Conservation (phyloP, 2,888 invertebrate genomes). For the Drosophila meridiana region DNA sequence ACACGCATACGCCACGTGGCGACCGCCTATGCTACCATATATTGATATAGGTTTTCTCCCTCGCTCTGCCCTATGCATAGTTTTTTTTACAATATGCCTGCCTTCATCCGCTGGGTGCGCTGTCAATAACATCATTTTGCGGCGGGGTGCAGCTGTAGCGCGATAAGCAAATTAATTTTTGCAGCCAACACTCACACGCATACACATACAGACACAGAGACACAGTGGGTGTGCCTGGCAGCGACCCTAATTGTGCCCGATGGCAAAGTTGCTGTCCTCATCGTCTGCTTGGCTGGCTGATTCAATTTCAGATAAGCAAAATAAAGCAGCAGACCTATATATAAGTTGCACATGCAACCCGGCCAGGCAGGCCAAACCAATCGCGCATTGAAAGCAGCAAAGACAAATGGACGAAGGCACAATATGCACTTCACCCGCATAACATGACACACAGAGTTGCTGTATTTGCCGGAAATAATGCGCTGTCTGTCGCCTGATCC, state of each 20-base stretch:
- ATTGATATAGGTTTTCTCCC: background rate
- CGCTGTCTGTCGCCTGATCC: slow-evolving; percentile 56
- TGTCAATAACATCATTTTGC: slow-evolving; percentile 76
- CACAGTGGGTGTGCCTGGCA: slow-evolving; percentile 19
- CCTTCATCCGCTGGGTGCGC: slow-evolving; percentile 27
- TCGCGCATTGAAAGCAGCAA: slow-evolving; percentile 38
- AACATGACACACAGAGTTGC: slow-evolving; percentile 37
- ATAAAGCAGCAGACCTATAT: slow-evolving; percentile 70
- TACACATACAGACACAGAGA: background rate
- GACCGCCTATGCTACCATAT: slow-evolving; percentile 3
- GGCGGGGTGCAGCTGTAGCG: slow-evolving; percentile 72
- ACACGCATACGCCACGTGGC: slow-evolving; percentile 77
- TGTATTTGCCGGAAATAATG: slow-evolving; percentile 65
- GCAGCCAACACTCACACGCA: slow-evolving; percentile 17
- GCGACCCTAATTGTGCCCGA: slow-evolving; percentile 75
- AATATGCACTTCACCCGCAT: slow-evolving; percentile 77
- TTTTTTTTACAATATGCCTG: slow-evolving; percentile 35
- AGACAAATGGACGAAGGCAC: slow-evolving; percentile 75
- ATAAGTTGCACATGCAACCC: slow-evolving; percentile 66
- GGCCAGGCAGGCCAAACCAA: background rate
- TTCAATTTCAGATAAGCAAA: slow-evolving; percentile 82
- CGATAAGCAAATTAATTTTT: slow-evolving; percentile 82
- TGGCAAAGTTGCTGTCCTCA: slow-evolving; percentile 54
- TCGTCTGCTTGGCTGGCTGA: slow-evolving; percentile 74
- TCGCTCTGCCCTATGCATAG: slow-evolving; percentile 47